phyloP scores from a whole-genome alignment of 2,113 vertebrate genomes.

The Thymallus thymallus region DNA sequence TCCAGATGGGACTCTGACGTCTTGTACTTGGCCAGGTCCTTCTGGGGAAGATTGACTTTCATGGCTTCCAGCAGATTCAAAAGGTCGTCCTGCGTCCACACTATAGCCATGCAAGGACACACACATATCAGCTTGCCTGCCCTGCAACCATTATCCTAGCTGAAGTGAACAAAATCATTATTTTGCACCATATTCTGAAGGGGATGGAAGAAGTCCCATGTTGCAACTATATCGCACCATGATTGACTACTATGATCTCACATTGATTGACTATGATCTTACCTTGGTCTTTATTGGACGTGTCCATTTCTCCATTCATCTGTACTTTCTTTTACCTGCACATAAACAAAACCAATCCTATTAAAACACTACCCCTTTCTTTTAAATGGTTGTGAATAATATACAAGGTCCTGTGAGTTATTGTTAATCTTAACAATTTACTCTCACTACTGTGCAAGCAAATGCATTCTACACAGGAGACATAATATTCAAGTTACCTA shows the following conservation, averaged over 20 bases:
- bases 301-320: conserved; percentile 95
- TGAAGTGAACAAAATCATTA: no score
- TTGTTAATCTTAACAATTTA: background rate
- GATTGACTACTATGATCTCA: no score
- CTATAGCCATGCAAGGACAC: conserved; percentile 56
- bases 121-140: background rate
- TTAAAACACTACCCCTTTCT: background rate
- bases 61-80: conserved; percentile 91
- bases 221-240: no score
- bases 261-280: conserved; percentile 24
- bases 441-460: background rate
- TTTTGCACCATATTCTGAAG: no score
- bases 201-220: background rate
- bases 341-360: background rate
- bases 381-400: background rate
- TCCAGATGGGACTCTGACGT: conserved; percentile 95
- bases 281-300: conserved; percentile 87
- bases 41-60: conserved; percentile 89
- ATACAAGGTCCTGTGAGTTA: background rate
- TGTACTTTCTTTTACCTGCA: conserved; percentile 54
- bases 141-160: no score
- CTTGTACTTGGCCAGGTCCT: conserved; percentile 94
- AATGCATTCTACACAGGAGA: background rate
- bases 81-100: conserved; percentile 93
- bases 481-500: background rate